phyloP scores from a whole-genome alignment of 1,140 invertebrate species.

The Gerris buenoi region DNA sequence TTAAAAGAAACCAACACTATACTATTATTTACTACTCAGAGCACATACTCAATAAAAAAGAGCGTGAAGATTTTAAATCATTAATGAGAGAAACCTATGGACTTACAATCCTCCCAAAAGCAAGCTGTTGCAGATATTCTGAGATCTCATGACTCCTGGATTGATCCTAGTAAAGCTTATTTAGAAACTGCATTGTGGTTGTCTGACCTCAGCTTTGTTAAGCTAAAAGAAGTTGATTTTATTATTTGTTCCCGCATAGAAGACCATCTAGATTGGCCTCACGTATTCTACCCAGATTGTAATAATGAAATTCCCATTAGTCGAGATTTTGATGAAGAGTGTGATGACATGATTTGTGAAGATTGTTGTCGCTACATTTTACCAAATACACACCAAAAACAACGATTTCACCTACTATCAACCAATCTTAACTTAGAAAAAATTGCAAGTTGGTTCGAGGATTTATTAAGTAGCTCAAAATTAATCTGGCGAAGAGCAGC shows the following conservation, averaged over 20 bases:
- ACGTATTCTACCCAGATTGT: background rate
- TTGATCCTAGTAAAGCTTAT: background rate
- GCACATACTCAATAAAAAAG: background rate
- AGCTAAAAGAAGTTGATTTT: background rate
- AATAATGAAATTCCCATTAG: slow-evolving; percentile 1
- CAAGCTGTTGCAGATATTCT: background rate
- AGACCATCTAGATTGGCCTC: background rate
- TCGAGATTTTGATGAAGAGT: background rate
- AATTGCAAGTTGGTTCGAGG: too few relatives aligned
- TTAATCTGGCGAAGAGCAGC: background rate
- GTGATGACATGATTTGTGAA: background rate
- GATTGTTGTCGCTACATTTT: background rate
- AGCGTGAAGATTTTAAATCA: background rate
- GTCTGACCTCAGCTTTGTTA: background rate
- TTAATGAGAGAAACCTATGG: background rate
- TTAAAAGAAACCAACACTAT: background rate
- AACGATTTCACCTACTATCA: background rate
- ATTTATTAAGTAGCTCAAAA: background rate
- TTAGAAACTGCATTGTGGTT: background rate
- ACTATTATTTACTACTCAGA: background rate
- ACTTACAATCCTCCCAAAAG: background rate
- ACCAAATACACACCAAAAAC: background rate
- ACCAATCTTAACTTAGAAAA: background rate
- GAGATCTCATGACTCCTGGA: too few relatives aligned
- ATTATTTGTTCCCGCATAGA: background rate